Conservation (phyloP, 2,113 vertebrate genomes). For the Sylvietta virens region DNA sequence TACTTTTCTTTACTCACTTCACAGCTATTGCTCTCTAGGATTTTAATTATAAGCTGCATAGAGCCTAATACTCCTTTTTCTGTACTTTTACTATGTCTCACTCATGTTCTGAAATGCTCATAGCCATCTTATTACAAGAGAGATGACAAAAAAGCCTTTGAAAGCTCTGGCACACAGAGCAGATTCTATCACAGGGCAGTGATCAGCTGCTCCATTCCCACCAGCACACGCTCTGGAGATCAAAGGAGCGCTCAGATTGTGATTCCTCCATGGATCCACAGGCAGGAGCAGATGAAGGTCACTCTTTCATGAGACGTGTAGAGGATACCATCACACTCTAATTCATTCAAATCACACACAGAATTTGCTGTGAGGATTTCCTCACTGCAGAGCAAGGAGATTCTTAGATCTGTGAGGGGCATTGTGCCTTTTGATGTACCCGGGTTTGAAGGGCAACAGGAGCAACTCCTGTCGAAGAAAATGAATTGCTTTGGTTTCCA, state of each 20-base stretch:
- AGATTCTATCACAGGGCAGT: conserved; percentile 1
- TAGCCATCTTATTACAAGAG: conserved; percentile 1
- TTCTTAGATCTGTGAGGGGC: background rate
- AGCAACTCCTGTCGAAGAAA: background rate
- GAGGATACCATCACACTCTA: background rate
- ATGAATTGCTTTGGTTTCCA: background rate
- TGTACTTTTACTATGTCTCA: background rate
- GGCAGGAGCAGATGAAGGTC: background rate
- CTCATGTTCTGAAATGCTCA: background rate
- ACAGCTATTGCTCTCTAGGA: background rate
- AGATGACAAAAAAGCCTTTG: conserved; percentile 14
- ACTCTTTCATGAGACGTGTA: background rate
- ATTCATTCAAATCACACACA: background rate
- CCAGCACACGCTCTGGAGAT: background rate
- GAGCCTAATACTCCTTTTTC: background rate
- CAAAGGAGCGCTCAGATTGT: background rate
- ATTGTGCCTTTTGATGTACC: background rate
- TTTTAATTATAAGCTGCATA: background rate
- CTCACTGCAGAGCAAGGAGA: background rate
- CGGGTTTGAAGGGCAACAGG: background rate
- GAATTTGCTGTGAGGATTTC: background rate
- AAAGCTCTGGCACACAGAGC: background rate
- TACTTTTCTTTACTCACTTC: background rate
- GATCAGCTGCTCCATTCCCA: background rate
- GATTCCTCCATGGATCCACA: background rate